Evolutionary conservation across 2,888 invertebrate species (phyloP).

Genomic region (Volucella bombylans): DNA sequence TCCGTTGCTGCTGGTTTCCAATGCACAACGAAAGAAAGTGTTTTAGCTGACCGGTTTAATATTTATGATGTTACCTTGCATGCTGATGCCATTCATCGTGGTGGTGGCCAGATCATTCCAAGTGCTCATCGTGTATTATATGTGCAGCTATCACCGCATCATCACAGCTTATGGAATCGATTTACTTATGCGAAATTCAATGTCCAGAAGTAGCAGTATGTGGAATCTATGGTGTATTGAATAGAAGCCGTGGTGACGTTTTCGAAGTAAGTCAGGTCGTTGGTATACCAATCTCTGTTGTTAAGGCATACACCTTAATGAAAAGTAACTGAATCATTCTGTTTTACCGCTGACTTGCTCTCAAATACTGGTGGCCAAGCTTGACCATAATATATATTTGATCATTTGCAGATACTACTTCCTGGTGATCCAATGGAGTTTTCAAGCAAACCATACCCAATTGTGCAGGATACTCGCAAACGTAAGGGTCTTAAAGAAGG

Average conservation of each 20-base stretch:
- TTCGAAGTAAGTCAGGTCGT: conserved; percentile 97
- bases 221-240: conserved; percentile 98
- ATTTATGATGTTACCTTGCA: conserved; percentile 99
- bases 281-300: conserved; percentile 99
- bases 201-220: conserved; percentile 98
- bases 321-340: conserved; percentile 99
- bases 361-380: conserved; percentile 99
- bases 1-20: conserved; percentile 99
- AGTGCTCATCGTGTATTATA: conserved; percentile 98
- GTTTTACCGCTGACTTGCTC: conserved; percentile 99
- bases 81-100: conserved; percentile 99
- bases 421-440: conserved; percentile 96
- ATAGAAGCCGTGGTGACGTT: conserved; percentile 98
- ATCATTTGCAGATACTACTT: conserved; percentile 99
- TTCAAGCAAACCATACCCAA: conserved; percentile 88
- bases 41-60: conserved; percentile 98
- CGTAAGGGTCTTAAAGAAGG: conserved; percentile 99
- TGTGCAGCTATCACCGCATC: conserved; percentile 95
- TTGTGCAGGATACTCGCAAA: conserved; percentile 97
- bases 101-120: conserved; percentile 99
- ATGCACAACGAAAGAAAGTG: conserved; percentile 99
- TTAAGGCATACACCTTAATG: conserved; percentile 99
- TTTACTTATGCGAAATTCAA: conserved; percentile 99
- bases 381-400: conserved; percentile 99
- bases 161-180: conserved; percentile 98